phyloP scores from a whole-genome alignment of 1,140 invertebrate genomes.

The Linepithema humile region DNA sequence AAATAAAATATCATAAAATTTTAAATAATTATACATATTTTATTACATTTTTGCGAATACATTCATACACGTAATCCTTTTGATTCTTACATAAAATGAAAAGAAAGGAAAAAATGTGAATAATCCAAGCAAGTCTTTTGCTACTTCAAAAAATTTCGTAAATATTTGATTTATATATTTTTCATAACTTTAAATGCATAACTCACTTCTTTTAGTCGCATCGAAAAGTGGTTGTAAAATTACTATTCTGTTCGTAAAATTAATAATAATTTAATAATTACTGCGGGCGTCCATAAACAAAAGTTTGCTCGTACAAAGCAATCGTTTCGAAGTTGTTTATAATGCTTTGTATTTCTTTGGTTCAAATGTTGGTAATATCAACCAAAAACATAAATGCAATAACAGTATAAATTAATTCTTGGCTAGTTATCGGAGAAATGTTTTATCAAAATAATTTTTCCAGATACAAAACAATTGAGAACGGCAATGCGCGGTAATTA shows the following conservation, averaged over 20 bases:
- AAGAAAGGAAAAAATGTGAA: too few relatives aligned
- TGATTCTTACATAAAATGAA: neutral
- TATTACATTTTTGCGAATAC: neutral
- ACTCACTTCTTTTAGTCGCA: neutral
- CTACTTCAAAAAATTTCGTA: neutral
- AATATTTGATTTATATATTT: neutral
- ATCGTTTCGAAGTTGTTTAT: conserved; percentile 1
- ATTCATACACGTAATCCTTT: neutral
- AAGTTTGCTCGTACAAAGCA: neutral
- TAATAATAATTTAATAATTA: conserved; percentile 15
- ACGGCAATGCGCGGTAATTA: too few relatives aligned
- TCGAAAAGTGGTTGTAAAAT: neutral
- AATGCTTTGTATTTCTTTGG: neutral
- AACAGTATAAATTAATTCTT: neutral
- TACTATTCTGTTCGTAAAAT: neutral
- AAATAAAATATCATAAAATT: neutral
- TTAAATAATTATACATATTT: conserved; percentile 3
- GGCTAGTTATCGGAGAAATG: neutral
- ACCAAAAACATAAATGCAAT: neutral
- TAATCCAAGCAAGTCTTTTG: neutral
- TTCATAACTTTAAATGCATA: neutral
- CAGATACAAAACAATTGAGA: too few relatives aligned
- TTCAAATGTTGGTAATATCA: neutral
- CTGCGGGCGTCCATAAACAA: neutral
- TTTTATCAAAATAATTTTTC: neutral